These are phyloP conservation scores for Aphelenchoides fujianensis DNA, from an alignment of 1,140 invertebrate genomes.

Conservation along the genomic window DNA sequence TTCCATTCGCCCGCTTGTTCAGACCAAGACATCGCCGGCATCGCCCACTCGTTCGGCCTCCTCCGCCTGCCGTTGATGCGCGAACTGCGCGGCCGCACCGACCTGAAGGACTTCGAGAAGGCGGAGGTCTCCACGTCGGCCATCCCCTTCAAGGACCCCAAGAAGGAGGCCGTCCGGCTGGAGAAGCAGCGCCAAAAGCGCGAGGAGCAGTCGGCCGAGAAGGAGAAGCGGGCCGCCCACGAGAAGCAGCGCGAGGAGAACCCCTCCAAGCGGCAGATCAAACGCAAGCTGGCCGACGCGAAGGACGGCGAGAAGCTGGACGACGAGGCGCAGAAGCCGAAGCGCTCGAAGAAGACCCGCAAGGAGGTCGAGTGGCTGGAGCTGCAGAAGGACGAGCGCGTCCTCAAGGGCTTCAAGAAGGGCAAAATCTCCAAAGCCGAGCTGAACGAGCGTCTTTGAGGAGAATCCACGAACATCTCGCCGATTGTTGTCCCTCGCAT, in stretches of 20 bases:
- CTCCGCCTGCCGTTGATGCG: slow-evolving; percentile 38
- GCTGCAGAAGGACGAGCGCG: slow-evolving; percentile 35
- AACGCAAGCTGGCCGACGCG: slow-evolving; percentile 26
- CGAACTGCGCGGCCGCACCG: slow-evolving; percentile 36
- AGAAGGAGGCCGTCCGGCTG: slow-evolving; percentile 17
- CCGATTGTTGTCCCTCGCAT: background rate
- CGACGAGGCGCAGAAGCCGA: slow-evolving; percentile 6
- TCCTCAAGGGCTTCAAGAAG: slow-evolving; percentile 50
- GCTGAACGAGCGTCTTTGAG: slow-evolving; percentile 29
- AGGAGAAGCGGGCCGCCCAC: slow-evolving; percentile 9
- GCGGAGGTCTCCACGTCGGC: slow-evolving; percentile 34
- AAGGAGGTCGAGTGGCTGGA: slow-evolving; percentile 44
- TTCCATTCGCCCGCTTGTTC: too few relatives aligned
- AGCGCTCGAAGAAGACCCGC: slow-evolving; percentile 28
- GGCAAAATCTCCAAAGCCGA: slow-evolving; percentile 45
- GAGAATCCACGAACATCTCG: background rate
- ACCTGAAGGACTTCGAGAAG: slow-evolving; percentile 34
- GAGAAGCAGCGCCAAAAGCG: slow-evolving; percentile 12
- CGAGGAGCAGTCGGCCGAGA: background rate
- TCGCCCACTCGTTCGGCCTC: slow-evolving; percentile 46
- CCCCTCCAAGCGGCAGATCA: slow-evolving; percentile 17
- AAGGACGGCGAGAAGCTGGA: slow-evolving; percentile 9
- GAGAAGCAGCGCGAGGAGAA: slow-evolving; percentile 6
- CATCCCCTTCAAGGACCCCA: slow-evolving; percentile 39
- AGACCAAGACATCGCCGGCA: slow-evolving; percentile 46